phyloP scores from a whole-genome alignment of 2,113 vertebrate species.

The Promerops cafer region DNA sequence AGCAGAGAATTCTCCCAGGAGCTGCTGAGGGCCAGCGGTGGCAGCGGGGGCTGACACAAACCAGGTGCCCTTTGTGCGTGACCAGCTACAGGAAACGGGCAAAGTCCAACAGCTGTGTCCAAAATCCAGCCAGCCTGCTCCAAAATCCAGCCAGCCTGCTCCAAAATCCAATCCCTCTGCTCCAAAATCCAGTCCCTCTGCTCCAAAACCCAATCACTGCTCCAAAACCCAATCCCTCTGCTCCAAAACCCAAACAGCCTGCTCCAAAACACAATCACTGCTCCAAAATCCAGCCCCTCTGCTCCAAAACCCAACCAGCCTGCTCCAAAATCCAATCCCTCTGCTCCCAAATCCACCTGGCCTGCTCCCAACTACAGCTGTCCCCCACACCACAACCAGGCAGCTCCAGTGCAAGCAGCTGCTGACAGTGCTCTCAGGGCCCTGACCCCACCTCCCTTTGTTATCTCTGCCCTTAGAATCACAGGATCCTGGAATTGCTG shows the following conservation, averaged over 20 bases:
- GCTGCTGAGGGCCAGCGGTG: background rate
- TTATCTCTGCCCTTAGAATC: background rate
- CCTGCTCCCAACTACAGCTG: background rate
- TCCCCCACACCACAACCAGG: background rate
- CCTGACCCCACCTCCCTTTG: too few species aligned
- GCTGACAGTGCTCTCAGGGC: background rate
- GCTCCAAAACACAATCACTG: too few species aligned
- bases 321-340: background rate
- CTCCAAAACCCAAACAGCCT: background rate
- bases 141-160: background rate
- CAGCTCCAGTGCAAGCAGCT: background rate
- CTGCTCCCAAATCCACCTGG: background rate
- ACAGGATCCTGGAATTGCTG: background rate
- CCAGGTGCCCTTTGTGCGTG: background rate
- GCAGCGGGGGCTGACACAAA: background rate
- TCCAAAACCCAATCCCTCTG: too few species aligned
- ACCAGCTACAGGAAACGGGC: fast-evolving
- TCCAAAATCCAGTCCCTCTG: background rate
- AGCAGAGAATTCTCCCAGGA: background rate
- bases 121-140: background rate
- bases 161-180: background rate
- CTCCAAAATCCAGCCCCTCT: fast-evolving
- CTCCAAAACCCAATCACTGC: background rate
- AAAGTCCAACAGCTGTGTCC: background rate
- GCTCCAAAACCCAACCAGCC: background rate